A percentile compares a stretch with the other conserved stretches of the same genome.
Evolutionary conservation across 64 coral and sea anemone genomes (phyloP).

Genomic region (Stichodactyla helianthus): DNA sequence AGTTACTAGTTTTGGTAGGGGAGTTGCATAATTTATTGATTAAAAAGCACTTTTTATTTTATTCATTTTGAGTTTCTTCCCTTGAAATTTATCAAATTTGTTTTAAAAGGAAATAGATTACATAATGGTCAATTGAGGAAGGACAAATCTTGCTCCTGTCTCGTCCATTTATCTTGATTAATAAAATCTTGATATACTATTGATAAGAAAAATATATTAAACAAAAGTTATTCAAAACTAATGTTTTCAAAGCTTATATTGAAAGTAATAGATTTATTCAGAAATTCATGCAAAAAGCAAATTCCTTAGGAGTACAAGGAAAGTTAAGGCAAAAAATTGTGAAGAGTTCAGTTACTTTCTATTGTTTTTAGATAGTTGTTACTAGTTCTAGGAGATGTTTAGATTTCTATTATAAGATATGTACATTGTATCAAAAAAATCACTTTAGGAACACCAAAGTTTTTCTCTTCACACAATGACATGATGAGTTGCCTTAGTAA

Average conservation of each 20-base stretch:
- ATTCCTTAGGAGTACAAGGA: background rate
- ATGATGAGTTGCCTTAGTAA: background rate
- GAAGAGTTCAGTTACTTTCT: conserved; percentile 6
- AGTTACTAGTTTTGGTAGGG: conserved; percentile 10
- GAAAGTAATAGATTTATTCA: background rate
- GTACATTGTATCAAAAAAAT: too few relatives aligned
- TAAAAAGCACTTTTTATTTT: conserved; percentile 1
- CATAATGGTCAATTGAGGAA: background rate
- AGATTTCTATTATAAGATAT: background rate
- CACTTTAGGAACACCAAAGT: background rate
- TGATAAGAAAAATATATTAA: background rate
- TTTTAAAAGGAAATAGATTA: background rate
- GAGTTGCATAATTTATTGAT: conserved; percentile 8
- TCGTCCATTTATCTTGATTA: background rate
- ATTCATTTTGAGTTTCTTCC: background rate
- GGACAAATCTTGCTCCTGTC: too few relatives aligned
- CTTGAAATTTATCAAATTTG: background rate
- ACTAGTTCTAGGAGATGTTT: background rate
- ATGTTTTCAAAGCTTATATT: background rate
- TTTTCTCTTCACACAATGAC: background rate
- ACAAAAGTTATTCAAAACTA: conserved; percentile 10
- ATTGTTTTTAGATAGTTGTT: background rate
- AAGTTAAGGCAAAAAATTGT: background rate
- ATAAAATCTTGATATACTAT: background rate
- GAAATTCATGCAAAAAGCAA: background rate